These are phyloP conservation scores for Stenolophus ochropezus DNA, from an alignment of 2,888 invertebrate genomes.

Conservation along the genomic window DNA sequence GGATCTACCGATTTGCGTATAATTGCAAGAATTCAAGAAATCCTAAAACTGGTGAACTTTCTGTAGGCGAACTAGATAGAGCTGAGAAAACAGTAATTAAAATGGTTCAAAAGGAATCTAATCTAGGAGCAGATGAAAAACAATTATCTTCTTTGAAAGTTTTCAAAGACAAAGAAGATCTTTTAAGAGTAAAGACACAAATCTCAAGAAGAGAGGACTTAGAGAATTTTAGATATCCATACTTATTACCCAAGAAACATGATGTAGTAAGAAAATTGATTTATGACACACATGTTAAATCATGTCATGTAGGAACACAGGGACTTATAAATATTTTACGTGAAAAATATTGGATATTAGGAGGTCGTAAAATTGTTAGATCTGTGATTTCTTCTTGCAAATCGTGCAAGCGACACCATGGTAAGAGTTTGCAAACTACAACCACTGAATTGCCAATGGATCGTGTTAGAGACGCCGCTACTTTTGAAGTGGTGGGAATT, in stretches of 20 bases:
- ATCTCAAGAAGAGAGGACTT: neutral
- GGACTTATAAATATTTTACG: neutral
- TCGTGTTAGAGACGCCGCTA: neutral
- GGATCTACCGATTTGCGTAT: neutral
- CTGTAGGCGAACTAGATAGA: neutral
- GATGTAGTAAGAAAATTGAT: neutral
- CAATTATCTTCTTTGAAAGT: neutral
- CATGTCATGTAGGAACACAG: neutral
- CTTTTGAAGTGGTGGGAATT: neutral
- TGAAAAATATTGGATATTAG: neutral
- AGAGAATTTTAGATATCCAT: neutral
- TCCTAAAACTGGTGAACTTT: neutral
- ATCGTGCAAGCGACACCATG: neutral
- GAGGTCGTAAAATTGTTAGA: neutral
- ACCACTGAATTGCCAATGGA: neutral
- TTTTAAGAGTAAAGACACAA: neutral
- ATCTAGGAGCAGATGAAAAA: neutral
- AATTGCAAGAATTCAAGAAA: neutral
- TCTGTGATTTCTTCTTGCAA: neutral
- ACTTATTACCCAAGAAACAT: too few relatives aligned
- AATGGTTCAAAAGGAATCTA: neutral
- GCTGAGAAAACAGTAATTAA: neutral
- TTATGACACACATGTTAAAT: neutral
- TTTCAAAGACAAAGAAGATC: neutral
- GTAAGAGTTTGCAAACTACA: neutral